Evolutionary conservation across 2,113 vertebrate genomes (phyloP).

Genomic region (Vicugna pacos): DNA sequence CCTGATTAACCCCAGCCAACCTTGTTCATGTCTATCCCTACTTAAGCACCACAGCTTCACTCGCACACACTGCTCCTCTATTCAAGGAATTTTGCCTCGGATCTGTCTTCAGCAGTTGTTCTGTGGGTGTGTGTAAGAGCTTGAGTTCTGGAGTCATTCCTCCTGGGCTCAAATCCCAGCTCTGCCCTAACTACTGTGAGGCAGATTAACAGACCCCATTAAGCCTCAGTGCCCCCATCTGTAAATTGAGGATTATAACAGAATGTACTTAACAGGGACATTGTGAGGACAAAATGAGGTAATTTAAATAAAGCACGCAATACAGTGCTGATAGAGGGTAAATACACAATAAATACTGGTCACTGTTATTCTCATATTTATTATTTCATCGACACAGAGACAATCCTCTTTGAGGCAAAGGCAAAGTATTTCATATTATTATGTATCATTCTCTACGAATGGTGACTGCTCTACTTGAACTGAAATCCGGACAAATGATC

Average conservation of each 20-base stretch:
- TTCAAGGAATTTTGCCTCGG: not conserved
- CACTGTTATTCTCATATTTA: not conserved
- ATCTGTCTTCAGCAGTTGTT: not conserved
- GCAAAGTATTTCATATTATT: not conserved
- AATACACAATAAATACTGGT: not conserved
- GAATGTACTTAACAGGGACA: not conserved
- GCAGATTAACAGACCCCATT: not conserved
- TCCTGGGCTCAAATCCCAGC: not conserved
- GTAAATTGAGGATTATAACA: not conserved
- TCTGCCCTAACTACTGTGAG: not conserved
- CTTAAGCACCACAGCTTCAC: not conserved
- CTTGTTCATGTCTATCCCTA: not conserved
- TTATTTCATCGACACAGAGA: slow-evolving; percentile 9
- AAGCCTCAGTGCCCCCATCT: not conserved
- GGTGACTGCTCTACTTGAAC: not conserved
- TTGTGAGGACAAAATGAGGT: not conserved
- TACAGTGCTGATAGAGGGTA: not conserved
- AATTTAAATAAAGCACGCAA: not conserved
- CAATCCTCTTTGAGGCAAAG: not conserved
- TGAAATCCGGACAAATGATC: slow-evolving; percentile 15
- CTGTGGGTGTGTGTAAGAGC: not conserved
- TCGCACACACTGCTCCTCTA: not conserved
- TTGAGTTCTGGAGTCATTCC: not conserved
- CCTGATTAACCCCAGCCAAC: not conserved
- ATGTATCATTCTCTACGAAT: not conserved